Percentiles rank a stretch among this genome's conserved stretches.
phyloP scores from a whole-genome alignment of 2,797 vertebrate genomes.

The Sebastes wilsoni region DNA sequence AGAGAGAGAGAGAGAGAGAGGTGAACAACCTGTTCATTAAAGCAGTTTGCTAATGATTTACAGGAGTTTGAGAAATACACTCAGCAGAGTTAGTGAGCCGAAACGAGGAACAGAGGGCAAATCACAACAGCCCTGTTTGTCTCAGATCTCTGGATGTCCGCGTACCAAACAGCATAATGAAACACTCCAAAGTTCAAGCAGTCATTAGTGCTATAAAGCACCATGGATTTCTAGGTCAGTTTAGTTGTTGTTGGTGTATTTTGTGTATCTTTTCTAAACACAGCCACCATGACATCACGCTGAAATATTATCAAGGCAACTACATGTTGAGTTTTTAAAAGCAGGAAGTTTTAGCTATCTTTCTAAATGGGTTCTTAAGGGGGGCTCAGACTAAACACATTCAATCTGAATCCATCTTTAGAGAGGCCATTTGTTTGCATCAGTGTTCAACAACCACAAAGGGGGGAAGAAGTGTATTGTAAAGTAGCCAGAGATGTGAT shows the following conservation, averaged over 20 bases:
- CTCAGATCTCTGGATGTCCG: background rate
- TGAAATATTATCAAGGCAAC: background rate
- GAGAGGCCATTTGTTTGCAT: background rate
- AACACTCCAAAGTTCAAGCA: background rate
- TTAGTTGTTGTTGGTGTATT: background rate
- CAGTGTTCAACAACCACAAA: background rate
- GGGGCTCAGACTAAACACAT: background rate
- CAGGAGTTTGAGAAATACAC: conserved; percentile 62
- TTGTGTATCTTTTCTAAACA: background rate
- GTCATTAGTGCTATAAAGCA: background rate
- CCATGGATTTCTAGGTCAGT: background rate
- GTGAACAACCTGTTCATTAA: conserved; percentile 65
- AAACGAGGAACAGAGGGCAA: conserved; percentile 40
- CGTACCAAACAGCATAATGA: background rate
- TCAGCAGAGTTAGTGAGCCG: conserved; percentile 47
- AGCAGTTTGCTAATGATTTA: conserved; percentile 75
- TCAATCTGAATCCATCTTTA: background rate
- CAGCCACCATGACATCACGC: background rate
- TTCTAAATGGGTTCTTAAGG: background rate
- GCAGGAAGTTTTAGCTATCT: background rate
- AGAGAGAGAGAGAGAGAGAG: conserved; percentile 6
- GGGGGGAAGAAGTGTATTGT: background rate
- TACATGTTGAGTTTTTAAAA: background rate
- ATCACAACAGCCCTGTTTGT: conserved; percentile 31
- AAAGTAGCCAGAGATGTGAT: background rate